phyloP scores from a whole-genome alignment of 2,888 invertebrate species.

The Drosophila meridionalis region DNA sequence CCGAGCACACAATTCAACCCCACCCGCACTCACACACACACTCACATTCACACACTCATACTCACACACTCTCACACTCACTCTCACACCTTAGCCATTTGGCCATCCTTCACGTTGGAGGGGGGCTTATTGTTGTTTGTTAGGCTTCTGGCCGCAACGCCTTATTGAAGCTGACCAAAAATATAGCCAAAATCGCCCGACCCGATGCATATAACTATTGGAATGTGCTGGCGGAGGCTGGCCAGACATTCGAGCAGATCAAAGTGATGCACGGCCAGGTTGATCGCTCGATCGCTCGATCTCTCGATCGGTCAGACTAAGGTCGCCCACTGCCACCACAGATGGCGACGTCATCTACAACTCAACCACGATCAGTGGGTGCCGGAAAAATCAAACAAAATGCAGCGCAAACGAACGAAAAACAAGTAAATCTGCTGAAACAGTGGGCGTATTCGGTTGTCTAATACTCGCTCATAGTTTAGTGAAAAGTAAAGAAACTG shows the following conservation, averaged over 20 bases:
- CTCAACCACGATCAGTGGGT: background rate
- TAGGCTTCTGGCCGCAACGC: constrained; percentile 57
- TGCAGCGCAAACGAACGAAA: constrained; percentile 3
- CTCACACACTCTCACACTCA: background rate
- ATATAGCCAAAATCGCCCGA: constrained; percentile 1
- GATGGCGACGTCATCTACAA: constrained; percentile 65
- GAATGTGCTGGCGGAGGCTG: constrained; percentile 68
- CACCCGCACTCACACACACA: constrained; percentile 6
- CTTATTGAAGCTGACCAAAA: constrained; percentile 58
- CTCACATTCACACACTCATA: background rate
- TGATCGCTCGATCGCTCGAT: background rate
- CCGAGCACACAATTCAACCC: constrained; percentile 26
- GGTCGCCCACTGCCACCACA: constrained; percentile 35
- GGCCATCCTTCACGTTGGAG: constrained; percentile 57
- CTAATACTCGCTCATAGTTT: background rate
- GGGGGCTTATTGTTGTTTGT: constrained; percentile 67
- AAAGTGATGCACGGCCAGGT: constrained; percentile 60
- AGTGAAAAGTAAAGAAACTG: background rate
- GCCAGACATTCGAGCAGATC: constrained; percentile 69
- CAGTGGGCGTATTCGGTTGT: background rate
- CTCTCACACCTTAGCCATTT: constrained; percentile 36
- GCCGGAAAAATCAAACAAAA: constrained; percentile 14
- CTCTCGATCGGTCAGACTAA: constrained; percentile 29
- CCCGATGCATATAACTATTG: constrained; percentile 48
- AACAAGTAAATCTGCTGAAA: constrained; percentile 5